Conservation (phyloP, 2,797 vertebrate genomes). For the Bradypus variegatus region DNA sequence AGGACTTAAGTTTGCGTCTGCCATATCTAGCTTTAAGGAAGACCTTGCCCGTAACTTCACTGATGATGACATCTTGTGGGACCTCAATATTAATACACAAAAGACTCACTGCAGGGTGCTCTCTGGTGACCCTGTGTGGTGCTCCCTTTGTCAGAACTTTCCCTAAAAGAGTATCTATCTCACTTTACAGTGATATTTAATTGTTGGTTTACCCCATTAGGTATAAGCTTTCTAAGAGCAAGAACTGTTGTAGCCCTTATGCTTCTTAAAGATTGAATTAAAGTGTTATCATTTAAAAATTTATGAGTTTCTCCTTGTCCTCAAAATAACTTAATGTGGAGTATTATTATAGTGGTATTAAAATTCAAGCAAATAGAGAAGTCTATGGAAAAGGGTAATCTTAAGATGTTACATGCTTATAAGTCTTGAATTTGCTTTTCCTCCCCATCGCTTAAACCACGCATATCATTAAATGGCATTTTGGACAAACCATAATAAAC, state of each 20-base stretch:
- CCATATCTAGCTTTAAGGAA: background rate
- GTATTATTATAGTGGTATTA: background rate
- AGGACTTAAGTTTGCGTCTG: background rate
- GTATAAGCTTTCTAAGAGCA: background rate
- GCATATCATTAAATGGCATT: background rate
- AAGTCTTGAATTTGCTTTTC: background rate
- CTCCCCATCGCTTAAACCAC: background rate
- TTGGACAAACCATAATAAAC: slow-evolving; percentile 7
- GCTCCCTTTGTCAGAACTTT: background rate
- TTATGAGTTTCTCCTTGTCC: background rate
- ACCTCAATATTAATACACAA: background rate
- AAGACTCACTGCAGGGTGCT: background rate
- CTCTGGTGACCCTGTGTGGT: background rate
- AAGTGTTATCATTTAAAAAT: background rate
- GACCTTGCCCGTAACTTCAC: background rate
- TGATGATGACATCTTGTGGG: background rate
- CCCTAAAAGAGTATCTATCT: background rate
- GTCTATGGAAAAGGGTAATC: background rate
- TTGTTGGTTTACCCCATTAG: background rate
- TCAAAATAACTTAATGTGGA: background rate
- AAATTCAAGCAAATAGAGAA: background rate
- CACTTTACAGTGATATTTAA: background rate
- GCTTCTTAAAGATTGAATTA: background rate
- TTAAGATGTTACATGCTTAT: background rate
- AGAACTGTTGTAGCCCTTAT: background rate